Base-by-base conservation (phyloP, 2,888 invertebrate genomes). In the Elmis aenea region DNA sequence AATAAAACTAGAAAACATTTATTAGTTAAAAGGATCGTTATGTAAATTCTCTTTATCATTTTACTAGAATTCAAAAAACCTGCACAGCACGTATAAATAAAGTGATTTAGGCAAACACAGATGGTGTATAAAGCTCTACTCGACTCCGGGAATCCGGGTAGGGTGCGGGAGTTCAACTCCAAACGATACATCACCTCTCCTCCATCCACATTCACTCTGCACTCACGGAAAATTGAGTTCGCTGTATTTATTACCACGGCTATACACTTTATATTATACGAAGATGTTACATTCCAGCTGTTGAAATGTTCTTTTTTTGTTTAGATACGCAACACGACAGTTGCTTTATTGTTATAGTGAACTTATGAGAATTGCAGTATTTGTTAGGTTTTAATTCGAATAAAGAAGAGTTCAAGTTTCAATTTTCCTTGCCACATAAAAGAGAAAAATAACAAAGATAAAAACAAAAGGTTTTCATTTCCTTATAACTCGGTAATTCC, bases 171-270 rank as follows among this genome's bases (percentile, higher is more conserved):
- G 51, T 55, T 54, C 50, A 55, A 50, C 55, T 52, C 52, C 43
- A 39, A 52, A 53, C 55, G 57, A 59, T 59, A 57, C 54, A 61
- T 61, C 58, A 61, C 54, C 35, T 43, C 42, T 38, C 42, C 49
- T 47, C 42, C 45, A 38, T 38, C 36, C 34, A 46, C 47, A 42
- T 55, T 50, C 54, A 46, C 57, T 52, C 57, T 47, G 52, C 54
- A 61, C 56, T 58, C 63, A 57, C 54, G 53, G 57, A 57, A 58
- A 62, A 61, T 61, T 61, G 60, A 59, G 58, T 61, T 59, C 60
- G 48, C 52, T 54, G 57, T 61, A 62, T 61, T 61, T 59, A 60
- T 57, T 59, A 57, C 59, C 58, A 51, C 52, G 42, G 56, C 50
- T 53, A 59, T 56, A 57, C 55, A 51, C 54, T 58, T 57, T 56